Conservation (phyloP, 2,113 vertebrate species). For the Amblyornis subalaris region DNA sequence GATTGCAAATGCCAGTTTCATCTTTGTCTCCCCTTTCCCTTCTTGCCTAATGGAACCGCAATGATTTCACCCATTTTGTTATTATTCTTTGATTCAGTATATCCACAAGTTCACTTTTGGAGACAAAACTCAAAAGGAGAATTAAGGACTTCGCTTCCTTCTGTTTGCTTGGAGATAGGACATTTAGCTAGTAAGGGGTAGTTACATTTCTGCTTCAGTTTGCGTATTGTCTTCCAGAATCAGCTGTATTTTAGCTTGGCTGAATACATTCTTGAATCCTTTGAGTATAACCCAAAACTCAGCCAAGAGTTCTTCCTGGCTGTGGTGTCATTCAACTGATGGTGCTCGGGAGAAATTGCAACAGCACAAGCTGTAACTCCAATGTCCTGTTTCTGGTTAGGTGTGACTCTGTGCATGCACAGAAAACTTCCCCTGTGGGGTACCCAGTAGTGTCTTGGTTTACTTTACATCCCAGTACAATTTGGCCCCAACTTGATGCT, state of each 20-base stretch:
- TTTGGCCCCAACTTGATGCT: not conserved
- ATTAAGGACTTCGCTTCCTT: not conserved
- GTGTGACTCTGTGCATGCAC: not conserved
- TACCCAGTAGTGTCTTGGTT: not conserved
- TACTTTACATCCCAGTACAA: not conserved
- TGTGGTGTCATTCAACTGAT: not conserved
- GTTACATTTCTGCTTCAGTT: not conserved
- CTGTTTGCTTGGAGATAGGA: not conserved
- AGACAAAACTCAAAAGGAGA: not conserved
- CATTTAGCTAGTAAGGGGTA: not conserved
- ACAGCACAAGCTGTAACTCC: not conserved
- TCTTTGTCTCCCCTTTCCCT: not conserved
- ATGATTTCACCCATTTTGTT: not conserved
- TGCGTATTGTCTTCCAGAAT: not conserved
- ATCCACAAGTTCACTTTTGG: not conserved
- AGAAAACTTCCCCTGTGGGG: rapidly evolving
- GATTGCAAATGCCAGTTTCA: not conserved
- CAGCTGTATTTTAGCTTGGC: not conserved
- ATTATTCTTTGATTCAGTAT: not conserved
- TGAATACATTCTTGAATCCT: not conserved
- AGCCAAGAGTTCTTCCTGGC: not conserved
- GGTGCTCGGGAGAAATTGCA: not conserved
- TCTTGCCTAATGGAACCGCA: not conserved
- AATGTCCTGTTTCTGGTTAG: rapidly evolving
- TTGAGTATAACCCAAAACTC: not conserved